A percentile compares a stretch with the other conserved stretches of the same genome.
Conservation (phyloP, 2,113 vertebrate species). For the Hemicordylus capensis region DNA sequence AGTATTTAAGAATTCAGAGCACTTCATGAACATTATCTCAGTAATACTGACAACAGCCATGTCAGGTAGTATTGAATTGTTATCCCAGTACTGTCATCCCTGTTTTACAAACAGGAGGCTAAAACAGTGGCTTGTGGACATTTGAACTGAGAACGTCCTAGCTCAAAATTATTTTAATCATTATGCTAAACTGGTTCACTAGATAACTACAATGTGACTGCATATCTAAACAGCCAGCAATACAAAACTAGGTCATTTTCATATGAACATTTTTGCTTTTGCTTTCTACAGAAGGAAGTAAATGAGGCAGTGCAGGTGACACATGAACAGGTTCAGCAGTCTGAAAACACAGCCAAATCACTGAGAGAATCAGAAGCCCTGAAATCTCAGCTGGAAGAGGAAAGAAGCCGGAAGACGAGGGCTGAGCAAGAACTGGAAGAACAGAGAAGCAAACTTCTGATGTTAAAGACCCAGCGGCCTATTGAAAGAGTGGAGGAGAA, state of each 20-base stretch:
- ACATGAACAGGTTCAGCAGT: constrained; percentile 71
- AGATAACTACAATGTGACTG: neutral
- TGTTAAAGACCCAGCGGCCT: constrained; percentile 87
- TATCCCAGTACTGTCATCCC: neutral
- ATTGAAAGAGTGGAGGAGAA: constrained; percentile 91
- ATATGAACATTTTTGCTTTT: neutral
- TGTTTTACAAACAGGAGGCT: neutral
- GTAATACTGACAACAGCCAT: too few relatives aligned
- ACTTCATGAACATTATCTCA: neutral
- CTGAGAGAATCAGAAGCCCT: constrained; percentile 72
- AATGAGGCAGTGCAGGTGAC: constrained; percentile 73
- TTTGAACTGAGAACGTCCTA: neutral
- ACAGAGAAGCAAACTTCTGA: constrained; percentile 80
- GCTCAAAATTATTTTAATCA: neutral
- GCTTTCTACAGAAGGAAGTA: constrained; percentile 82
- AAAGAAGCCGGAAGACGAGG: constrained; percentile 76
- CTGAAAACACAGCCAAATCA: constrained; percentile 65
- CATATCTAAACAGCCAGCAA: neutral
- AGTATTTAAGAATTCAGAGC: too few relatives aligned
- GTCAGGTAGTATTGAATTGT: too few relatives aligned
- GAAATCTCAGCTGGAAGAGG: constrained; percentile 80
- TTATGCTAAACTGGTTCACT: neutral
- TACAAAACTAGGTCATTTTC: neutral
- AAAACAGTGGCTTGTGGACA: neutral
- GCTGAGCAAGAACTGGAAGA: constrained; percentile 77